Evolutionary conservation across 2,797 vertebrate genomes (phyloP).

Genomic region (Sarcophilus harrisii): DNA sequence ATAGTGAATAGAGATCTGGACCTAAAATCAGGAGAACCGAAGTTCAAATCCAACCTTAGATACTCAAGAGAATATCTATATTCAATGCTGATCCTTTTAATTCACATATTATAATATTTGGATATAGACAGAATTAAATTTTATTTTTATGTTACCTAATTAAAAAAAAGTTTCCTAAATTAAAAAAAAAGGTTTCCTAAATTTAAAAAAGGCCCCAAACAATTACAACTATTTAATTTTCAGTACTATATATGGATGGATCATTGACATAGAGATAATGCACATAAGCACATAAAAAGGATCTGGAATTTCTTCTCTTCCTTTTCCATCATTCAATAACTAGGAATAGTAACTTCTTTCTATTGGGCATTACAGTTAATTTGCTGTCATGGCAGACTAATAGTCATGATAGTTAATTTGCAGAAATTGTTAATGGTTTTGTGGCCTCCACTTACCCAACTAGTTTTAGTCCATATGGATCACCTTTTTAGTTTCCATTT

Average conservation of each 20-base stretch:
- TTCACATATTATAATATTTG: background rate
- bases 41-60: background rate
- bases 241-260: background rate
- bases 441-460: no score
- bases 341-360: background rate
- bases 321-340: background rate
- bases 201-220: no score
- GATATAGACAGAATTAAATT: background rate
- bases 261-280: background rate
- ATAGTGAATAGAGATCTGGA: no score
- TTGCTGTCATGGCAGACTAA: no score
- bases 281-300: background rate
- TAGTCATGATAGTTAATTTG: background rate
- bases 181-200: background rate
- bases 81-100: background rate
- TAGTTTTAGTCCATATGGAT: background rate
- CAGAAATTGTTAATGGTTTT: background rate
- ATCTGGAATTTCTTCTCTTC: background rate
- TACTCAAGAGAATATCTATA: background rate
- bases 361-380: background rate
- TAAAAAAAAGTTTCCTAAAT: background rate
- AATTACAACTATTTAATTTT: background rate
- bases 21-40: background rate
- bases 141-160: background rate
- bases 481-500: background rate